These are phyloP conservation scores for Agrochola litura DNA, from an alignment of 2,888 invertebrate genomes.

Conservation along the genomic window DNA sequence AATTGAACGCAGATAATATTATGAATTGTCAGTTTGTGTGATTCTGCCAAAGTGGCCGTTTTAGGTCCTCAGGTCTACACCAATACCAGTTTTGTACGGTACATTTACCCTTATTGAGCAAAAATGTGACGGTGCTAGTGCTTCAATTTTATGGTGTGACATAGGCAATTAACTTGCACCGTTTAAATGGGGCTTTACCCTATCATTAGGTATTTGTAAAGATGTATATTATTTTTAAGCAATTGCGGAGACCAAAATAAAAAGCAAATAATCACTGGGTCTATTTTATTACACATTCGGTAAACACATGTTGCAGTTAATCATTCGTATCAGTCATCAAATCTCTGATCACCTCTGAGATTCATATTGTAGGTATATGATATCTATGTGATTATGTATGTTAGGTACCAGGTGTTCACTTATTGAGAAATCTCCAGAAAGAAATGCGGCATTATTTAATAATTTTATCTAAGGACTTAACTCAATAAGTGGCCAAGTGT, in stretches of 20 bases:
- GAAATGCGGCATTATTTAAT: neutral
- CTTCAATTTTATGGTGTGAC: no score
- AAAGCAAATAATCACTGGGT: conserved; percentile 48
- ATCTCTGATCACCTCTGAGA: conserved; percentile 49
- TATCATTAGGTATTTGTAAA: neutral
- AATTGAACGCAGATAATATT: no score
- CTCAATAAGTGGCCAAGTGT: conserved; percentile 4
- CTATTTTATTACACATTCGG: conserved; percentile 49
- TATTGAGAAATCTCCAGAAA: neutral
- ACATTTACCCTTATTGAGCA: no score
- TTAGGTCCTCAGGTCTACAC: no score
- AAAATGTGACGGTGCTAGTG: no score
- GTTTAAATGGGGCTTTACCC: neutral
- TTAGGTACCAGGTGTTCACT: conserved; percentile 1
- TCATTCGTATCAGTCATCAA: conserved; percentile 47
- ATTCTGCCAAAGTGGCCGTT: no score
- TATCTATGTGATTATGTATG: conserved; percentile 6
- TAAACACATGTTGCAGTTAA: conserved; percentile 42
- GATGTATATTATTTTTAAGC: neutral
- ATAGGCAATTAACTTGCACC: no score
- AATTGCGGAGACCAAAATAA: conserved; percentile 5
- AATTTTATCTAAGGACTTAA: neutral
- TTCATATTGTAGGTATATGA: conserved; percentile 32
- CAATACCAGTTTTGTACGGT: no score
- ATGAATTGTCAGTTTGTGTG: no score